Percentiles rank a stretch among this genome's conserved stretches.
phyloP scores from a whole-genome alignment of 2,797 vertebrate species.

The Brachyalestes nurse region DNA sequence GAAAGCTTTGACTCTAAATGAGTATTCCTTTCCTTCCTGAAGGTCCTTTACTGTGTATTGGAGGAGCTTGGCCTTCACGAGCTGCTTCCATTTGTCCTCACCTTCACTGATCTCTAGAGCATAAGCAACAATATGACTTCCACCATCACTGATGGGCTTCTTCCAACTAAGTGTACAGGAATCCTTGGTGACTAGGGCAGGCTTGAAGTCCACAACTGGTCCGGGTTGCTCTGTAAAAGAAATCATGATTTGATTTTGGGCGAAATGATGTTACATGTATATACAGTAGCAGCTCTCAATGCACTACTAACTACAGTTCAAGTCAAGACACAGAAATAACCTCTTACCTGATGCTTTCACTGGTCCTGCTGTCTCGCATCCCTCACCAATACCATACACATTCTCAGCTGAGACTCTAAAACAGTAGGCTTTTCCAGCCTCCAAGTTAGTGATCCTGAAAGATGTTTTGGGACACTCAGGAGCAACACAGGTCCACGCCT shows the following conservation, averaged over 20 bases:
- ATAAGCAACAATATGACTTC: conserved; percentile 89
- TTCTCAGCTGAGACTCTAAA: conserved; percentile 98
- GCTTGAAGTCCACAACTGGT: conserved; percentile 91
- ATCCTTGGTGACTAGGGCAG: conserved; percentile 85
- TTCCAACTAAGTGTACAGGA: conserved; percentile 92
- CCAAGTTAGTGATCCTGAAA: conserved; percentile 90
- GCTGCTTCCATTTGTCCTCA: conserved; percentile 90
- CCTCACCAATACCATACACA: conserved; percentile 94
- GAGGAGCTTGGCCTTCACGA: conserved; percentile 85
- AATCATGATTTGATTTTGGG: background rate
- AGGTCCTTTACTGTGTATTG: conserved; percentile 84
- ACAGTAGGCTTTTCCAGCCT: conserved; percentile 93
- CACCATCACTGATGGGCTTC: conserved; percentile 92
- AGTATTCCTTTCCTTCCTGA: conserved; percentile 90
- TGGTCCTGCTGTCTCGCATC: conserved; percentile 91
- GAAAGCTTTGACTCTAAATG: conserved; percentile 90
- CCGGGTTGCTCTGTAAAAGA: conserved; percentile 89
- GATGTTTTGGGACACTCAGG: conserved; percentile 91
- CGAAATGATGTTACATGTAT: background rate
- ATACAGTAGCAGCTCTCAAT: background rate
- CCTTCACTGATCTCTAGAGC: conserved; percentile 85
- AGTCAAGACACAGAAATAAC: background rate
- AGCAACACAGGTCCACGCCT: conserved; percentile 95
- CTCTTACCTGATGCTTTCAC: conserved; percentile 90
- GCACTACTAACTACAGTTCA: background rate